Conservation (phyloP, 2,888 invertebrate genomes). For the Pheosia gnoma region DNA sequence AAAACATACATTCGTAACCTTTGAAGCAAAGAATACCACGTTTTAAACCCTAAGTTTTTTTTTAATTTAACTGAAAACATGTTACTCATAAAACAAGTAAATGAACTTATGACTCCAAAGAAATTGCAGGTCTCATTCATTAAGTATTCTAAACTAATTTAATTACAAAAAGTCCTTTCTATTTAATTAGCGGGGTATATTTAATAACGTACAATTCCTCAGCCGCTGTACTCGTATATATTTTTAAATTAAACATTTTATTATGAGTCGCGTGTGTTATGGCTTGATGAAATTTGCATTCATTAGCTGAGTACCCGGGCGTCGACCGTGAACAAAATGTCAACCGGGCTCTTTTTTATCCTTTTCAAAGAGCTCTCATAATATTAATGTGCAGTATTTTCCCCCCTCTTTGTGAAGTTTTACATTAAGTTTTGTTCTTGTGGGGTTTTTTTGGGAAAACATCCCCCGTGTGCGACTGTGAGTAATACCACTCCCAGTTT, state of each 20-base stretch:
- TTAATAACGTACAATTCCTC: constrained; percentile 23
- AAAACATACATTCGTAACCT: no score
- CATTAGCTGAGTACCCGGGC: constrained; percentile 64
- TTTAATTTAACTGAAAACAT: no score
- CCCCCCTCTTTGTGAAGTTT: constrained; percentile 34
- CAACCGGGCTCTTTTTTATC: constrained; percentile 34
- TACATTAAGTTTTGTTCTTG: constrained; percentile 31
- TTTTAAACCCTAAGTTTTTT: no score
- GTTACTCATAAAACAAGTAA: no score
- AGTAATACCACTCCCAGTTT: not conserved
- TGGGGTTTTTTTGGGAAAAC: constrained; percentile 25
- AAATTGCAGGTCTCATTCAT: not conserved
- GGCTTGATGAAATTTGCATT: constrained; percentile 77
- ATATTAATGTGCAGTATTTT: constrained; percentile 37
- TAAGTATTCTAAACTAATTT: not conserved
- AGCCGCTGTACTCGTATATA: constrained; percentile 30
- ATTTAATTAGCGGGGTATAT: no score
- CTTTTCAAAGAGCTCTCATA: constrained; percentile 28
- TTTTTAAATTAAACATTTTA: constrained; percentile 61
- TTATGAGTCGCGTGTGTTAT: constrained; percentile 60
- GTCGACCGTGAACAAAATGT: constrained; percentile 45
- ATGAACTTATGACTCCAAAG: no score
- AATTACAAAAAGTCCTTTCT: not conserved
- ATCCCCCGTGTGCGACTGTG: not conserved
- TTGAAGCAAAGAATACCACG: no score